These are phyloP conservation scores for Drosophila melanosoma DNA, from an alignment of 2,888 invertebrate species.

Conservation along the genomic window DNA sequence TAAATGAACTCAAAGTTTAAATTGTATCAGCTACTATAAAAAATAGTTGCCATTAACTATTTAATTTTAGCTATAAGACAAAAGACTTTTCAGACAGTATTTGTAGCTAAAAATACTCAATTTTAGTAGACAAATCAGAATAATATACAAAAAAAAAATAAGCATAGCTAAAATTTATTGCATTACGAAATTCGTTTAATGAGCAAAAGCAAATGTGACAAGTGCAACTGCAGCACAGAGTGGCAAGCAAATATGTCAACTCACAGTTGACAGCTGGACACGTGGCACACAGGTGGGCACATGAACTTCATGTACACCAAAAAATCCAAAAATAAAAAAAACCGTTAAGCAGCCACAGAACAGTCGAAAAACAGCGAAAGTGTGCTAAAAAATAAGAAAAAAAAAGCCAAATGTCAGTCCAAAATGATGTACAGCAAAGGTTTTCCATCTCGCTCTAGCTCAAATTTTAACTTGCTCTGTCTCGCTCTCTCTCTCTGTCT, in stretches of 20 bases:
- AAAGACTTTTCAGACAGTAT: not conserved
- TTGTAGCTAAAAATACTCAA: not conserved
- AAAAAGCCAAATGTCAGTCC: conserved; percentile 11
- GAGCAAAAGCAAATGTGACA: conserved; percentile 27
- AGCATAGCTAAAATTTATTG: conserved; percentile 29
- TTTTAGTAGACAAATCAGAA: not conserved
- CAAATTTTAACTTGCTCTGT: not conserved
- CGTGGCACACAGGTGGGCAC: conserved; percentile 36
- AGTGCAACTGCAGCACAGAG: conserved; percentile 33
- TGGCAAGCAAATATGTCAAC: conserved; percentile 54
- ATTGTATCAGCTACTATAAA: not conserved
- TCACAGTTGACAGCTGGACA: conserved; percentile 45
- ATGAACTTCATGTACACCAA: conserved; percentile 31
- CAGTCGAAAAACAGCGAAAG: conserved; percentile 51
- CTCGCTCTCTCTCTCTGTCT: not conserved
- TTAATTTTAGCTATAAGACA: not conserved
- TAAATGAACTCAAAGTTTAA: no score
- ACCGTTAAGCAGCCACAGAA: conserved; percentile 44
- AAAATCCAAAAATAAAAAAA: conserved; percentile 13
- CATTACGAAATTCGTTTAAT: conserved; percentile 51
- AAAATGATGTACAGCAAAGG: conserved; percentile 19
- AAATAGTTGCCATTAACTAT: not conserved
- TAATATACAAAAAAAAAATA: no score
- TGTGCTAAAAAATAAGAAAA: conserved; percentile 48
- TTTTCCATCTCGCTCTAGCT: not conserved